Evolutionary conservation across 2,888 invertebrate genomes (phyloP).

Genomic region (Hirtodrosophila duncani): DNA sequence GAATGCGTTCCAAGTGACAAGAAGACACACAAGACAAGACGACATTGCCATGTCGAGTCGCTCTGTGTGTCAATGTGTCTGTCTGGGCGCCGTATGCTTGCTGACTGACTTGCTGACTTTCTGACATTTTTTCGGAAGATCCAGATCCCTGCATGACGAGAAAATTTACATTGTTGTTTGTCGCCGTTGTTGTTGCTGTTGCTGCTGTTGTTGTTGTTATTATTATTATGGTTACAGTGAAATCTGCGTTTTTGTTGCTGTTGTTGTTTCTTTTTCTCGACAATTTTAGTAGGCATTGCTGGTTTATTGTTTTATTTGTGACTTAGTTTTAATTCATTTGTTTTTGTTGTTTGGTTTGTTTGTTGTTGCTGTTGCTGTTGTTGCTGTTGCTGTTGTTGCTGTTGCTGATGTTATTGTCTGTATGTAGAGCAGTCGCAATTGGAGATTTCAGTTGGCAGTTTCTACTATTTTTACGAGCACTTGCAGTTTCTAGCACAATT

Average conservation of each 20-base stretch:
- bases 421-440: slow-evolving; percentile 40
- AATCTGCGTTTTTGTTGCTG: slow-evolving; percentile 38
- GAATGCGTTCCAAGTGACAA: slow-evolving; percentile 46
- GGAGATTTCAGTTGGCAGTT: slow-evolving; percentile 46
- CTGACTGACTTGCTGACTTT: slow-evolving; percentile 39
- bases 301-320: slow-evolving; percentile 54
- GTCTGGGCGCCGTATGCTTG: slow-evolving; percentile 15
- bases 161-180: too few species aligned
- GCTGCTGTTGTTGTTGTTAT: slow-evolving; percentile 37
- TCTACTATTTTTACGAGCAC: slow-evolving; percentile 65
- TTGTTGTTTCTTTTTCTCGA: slow-evolving; percentile 19
- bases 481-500: slow-evolving; percentile 64
- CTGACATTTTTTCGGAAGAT: slow-evolving; percentile 60
- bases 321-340: slow-evolving; percentile 47
- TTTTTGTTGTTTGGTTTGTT: slow-evolving; percentile 12
- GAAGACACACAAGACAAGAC: slow-evolving; percentile 28
- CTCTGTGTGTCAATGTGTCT: too few species aligned
- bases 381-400: neutral
- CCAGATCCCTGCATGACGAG: slow-evolving; percentile 49
- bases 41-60: slow-evolving; percentile 3
- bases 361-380: slow-evolving; percentile 10
- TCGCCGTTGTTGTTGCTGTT: too few species aligned
- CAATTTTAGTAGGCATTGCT: slow-evolving; percentile 47
- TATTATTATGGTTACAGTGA: slow-evolving; percentile 42
- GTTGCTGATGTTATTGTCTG: too few species aligned